Base-by-base conservation (phyloP, 2,797 vertebrate genomes). In the Antennarius maculatus region DNA sequence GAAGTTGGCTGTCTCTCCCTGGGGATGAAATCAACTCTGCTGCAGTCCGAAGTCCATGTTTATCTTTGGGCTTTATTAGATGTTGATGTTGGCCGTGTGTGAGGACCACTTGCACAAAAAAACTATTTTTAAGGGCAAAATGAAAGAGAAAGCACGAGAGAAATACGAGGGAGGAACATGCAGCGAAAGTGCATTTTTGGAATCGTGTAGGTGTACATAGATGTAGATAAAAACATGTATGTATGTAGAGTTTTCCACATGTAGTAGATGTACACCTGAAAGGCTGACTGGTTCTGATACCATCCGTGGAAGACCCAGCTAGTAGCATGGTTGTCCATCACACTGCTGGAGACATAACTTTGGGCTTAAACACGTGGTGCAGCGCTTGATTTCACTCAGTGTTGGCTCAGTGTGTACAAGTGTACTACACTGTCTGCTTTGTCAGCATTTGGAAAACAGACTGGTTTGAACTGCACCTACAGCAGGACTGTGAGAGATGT, bases 21-120 rank as follows among this genome's bases (percentile, higher is more conserved):
- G 57, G 88, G 90, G 92, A 92, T 91, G 89, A 92, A 93, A 91
- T 92, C 89, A 91, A 92, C 88, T 91, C 92, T 90, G 91, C 88
- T 85, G 87, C 84, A 76, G 89, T 92, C 85, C 85, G 71, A 85
- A 81, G 81, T 87, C 89, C 83, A 60, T 93, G 92, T 94, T 94
- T 93, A 93, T 93, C 91, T 92, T 93, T 86, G 82, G 82, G 80
- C 92, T 92, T 93, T 92, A 92, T 92, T 92, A 88, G 89, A 92
- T 93, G 92, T 93, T 94, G 91, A 93, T 93, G 88, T 93, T 94
- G 91, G 92, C 91, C 16, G 74, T 74, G 76, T 74, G 75, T 88
- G 80, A 89, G 87, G 83, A 91, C 86, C 89, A 82, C 91, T 91
- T 91, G 90, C 90, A 93, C 89, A 92, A 91, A 90, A 64, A 72